Evolutionary conservation across 2,888 invertebrate species (phyloP).

Genomic region (Zygogramma bicolorata): DNA sequence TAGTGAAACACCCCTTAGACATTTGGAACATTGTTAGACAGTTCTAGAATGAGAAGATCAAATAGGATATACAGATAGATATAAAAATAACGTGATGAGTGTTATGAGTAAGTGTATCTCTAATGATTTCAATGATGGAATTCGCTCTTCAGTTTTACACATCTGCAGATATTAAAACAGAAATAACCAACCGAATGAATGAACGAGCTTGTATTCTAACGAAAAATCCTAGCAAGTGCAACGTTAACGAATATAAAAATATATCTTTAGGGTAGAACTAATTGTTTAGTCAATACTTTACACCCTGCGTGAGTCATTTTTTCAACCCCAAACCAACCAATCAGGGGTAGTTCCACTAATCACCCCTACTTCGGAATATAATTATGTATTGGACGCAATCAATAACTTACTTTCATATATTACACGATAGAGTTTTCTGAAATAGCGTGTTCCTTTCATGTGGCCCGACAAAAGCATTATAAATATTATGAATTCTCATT

Average conservation of each 20-base stretch:
- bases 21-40: too few species aligned
- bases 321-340: slow-evolving; percentile 67
- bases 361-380: slow-evolving; percentile 66
- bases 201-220: slow-evolving; percentile 38
- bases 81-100: too few species aligned
- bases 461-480: slow-evolving; percentile 39
- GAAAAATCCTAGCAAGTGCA: slow-evolving; percentile 48
- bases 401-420: slow-evolving; percentile 65
- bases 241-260: slow-evolving; percentile 62
- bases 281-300: slow-evolving; percentile 70
- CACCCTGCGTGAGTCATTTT: slow-evolving; percentile 69
- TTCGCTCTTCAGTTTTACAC: too few species aligned
- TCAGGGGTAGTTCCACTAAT: slow-evolving; percentile 66
- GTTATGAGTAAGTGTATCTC: too few species aligned
- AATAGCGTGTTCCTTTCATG: slow-evolving; percentile 45
- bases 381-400: slow-evolving; percentile 68
- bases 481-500: slow-evolving; percentile 41
- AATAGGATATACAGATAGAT: too few species aligned
- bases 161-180: not conserved
- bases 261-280: slow-evolving; percentile 67
- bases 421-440: slow-evolving; percentile 53
- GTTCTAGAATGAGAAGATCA: too few species aligned
- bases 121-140: too few species aligned
- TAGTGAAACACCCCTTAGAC: too few species aligned
- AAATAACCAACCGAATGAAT: slow-evolving; percentile 2